Evolutionary conservation across 1,140 invertebrate genomes (phyloP).

Genomic region (Arion vulgaris): DNA sequence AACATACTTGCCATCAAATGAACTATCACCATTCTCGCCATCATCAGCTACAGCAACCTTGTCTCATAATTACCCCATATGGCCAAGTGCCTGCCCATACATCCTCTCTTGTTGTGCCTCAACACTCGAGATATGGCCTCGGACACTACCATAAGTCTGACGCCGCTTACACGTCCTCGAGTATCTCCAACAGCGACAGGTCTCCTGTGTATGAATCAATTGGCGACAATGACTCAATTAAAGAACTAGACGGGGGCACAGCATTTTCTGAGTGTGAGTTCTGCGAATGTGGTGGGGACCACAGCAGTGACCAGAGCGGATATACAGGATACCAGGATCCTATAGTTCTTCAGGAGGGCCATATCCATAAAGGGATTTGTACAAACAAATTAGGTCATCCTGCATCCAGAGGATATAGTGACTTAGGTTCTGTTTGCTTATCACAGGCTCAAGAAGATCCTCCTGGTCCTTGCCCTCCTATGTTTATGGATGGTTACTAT

Average conservation of each 20-base stretch:
- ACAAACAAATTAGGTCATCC: neutral
- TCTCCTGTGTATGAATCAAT: constrained; percentile 46
- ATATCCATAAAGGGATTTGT: neutral
- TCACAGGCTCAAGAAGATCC: constrained; percentile 12
- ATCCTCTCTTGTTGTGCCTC: constrained; percentile 34
- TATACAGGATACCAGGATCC: constrained; percentile 25
- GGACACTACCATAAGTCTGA: constrained; percentile 37
- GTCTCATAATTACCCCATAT: constrained; percentile 32
- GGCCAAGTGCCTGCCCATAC: constrained; percentile 37
- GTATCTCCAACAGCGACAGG: constrained; percentile 42
- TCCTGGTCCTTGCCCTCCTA: constrained; percentile 30
- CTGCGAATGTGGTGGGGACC: constrained; percentile 26
- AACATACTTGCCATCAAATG: constrained; percentile 23
- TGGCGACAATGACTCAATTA: constrained; percentile 37
- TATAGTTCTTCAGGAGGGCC: constrained; percentile 13
- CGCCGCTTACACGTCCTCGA: constrained; percentile 38
- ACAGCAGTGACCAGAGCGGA: neutral
- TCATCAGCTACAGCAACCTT: constrained; percentile 1
- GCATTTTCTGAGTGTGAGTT: constrained; percentile 33
- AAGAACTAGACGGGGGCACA: neutral
- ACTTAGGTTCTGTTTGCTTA: neutral
- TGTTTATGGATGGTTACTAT: constrained; percentile 41
- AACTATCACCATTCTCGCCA: constrained; percentile 32
- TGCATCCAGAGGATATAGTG: neutral
- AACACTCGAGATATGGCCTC: constrained; percentile 15